Percentiles rank a stretch among this genome's conserved stretches.
These are phyloP conservation scores for Deroplatys truncata DNA, from an alignment of 2,888 invertebrate species.

Conservation along the genomic window DNA sequence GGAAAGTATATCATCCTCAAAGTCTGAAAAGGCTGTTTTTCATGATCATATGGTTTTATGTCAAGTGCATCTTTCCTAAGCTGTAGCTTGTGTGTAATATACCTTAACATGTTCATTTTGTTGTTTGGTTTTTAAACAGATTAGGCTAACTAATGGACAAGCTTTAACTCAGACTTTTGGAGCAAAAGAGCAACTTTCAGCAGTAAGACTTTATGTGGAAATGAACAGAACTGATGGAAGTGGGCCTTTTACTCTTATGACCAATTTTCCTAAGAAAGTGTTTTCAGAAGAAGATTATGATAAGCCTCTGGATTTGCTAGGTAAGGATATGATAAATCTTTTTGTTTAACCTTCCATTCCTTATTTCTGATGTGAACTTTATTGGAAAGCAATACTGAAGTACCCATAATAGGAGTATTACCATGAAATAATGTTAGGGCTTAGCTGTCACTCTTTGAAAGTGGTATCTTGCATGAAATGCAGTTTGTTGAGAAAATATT, in stretches of 20 bases:
- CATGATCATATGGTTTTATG: too few relatives aligned
- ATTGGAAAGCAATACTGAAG: too few relatives aligned
- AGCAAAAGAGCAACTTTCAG: conserved; percentile 83
- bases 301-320: conserved; percentile 77
- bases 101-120: not conserved
- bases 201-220: conserved; percentile 84
- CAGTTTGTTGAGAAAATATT: too few relatives aligned
- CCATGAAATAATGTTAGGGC: too few relatives aligned
- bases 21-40: too few relatives aligned
- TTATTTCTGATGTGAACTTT: too few relatives aligned
- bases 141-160: conserved; percentile 71
- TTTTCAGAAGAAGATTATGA: conserved; percentile 85
- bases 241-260: conserved; percentile 78
- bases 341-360: not conserved
- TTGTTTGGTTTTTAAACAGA: conserved; percentile 45
- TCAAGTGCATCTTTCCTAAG: too few relatives aligned
- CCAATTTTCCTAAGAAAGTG: conserved; percentile 84
- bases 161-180: conserved; percentile 72
- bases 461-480: too few relatives aligned
- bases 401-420: too few relatives aligned
- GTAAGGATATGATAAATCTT: conserved; percentile 46
- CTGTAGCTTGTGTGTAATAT: not conserved
- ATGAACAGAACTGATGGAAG: conserved; percentile 72
- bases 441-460: too few relatives aligned
- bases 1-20: too few relatives aligned